Base-by-base conservation (phyloP, 2,113 vertebrate genomes). In the Cheilinus undulatus region DNA sequence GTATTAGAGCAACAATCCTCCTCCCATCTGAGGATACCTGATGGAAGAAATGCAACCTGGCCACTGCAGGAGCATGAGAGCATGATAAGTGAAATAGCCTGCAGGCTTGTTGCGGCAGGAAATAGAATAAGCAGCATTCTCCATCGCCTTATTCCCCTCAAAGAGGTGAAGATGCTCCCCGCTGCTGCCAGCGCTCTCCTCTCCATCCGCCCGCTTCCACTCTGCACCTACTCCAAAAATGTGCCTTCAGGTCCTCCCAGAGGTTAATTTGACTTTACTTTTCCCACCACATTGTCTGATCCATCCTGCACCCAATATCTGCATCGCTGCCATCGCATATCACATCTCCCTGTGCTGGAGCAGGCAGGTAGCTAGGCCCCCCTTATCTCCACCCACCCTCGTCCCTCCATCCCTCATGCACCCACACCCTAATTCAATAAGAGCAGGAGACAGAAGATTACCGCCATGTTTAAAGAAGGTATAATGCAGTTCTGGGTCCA, bases 191-290 rank as follows among this genome's bases (percentile, higher is more conserved):
- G 43, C 73, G 67, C 76, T 61, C 49, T 68, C 68, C 64, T 72
- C 78, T 70, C 50, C 69, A 57, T 50, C 22, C 40, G 40, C 14
- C 40, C 69, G 66, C 61, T 63, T 66, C 69, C 76, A 69, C 61
- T 77, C 69, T 43, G 45, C 77, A 69, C 79, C 76, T 68, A 59
- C 57, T 24, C 69, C 56, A 75, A 83, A 89, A 90, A 81, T 76
- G 69, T 59, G 57, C 84, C 80, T 57, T 12, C 74, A 62, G 86
- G 89, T 90, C 32, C 86, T 83, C 87, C 40, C 46, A 1, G 66
- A 89, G 92, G 91, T 93, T 91, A 92, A 93, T 93, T 92, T 86
- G 68, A 90, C 90, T 92, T 91, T 88, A 84, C 82, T 87, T 87
- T 85, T 87, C 81, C 60, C 85, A 53, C 74, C 40, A 65, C 74